Evolutionary conservation across 1,140 invertebrate genomes (phyloP), one percentile per base, ranked within the genome.

Genomic region (Hypothenemus hampei): DNA sequence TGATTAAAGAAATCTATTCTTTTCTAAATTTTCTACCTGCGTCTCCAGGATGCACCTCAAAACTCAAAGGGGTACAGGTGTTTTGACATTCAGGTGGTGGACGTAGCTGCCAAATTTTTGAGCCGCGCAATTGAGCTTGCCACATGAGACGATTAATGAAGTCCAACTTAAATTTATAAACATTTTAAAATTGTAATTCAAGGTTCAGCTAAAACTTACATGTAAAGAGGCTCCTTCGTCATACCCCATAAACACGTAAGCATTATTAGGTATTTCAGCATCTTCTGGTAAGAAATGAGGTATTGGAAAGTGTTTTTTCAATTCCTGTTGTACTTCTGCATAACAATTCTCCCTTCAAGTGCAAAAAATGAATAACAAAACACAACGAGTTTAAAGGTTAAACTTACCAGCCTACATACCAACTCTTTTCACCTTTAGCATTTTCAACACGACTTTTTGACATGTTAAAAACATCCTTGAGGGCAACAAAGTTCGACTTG

Each of bases 241-340:
- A 64, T 90, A 92, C 44, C 89, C 89, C 81, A 97, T 86, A 69
- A 97, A 94, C 59, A 97, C 87, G 79, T 93, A 96, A 76, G 96
- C 93, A 39, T 88, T 86, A 46, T 84, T 83, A 37, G 91, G 88
- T 59, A 87, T 83, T 73, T 95, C 91, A n/a, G 91, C 85, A 72
- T 90, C 83, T 21, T 80, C 75, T 1, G 93, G 93, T 47, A 97
- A 75, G 73, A 97, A 96, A 65, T 93, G 83, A 5, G 93, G 93
- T 37, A 82, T 72, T 13, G 77, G 72, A 70, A 95, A 97, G 72
- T 88, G 86, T 61, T 83, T 72, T 52, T 89, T 76, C 60, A 97
- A 80, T 61, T 81, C 77, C 40, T 84, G 76, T 50, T 90, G 74
- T 8, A 93, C 81, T 23, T 81, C 77, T 16, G 83, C 79, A 76